Evolutionary conservation across 2,888 invertebrate genomes (phyloP).

Genomic region (Steinernema hermaphroditum): DNA sequence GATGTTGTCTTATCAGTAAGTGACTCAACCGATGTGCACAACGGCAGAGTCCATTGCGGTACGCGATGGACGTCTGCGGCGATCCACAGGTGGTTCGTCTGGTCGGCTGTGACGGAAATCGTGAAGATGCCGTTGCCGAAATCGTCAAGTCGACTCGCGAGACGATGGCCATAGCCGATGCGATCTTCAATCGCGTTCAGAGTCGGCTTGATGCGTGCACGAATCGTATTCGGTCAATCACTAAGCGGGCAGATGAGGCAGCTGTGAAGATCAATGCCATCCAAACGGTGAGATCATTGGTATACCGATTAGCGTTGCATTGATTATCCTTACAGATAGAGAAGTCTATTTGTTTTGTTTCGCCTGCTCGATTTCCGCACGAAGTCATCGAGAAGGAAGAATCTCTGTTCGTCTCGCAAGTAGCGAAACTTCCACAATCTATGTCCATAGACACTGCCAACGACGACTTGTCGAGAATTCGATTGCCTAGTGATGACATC

Average conservation of each 20-base stretch:
- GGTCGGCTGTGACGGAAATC: background rate
- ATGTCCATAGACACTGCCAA: background rate
- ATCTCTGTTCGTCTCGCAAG: background rate
- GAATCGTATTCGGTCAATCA: background rate
- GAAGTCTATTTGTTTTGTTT: background rate
- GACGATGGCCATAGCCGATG: constrained; percentile 3
- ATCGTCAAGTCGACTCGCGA: constrained; percentile 3
- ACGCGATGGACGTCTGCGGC: background rate
- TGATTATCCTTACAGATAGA: background rate
- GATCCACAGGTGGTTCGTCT: constrained; percentile 14
- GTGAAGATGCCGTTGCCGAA: background rate
- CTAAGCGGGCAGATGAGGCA: background rate
- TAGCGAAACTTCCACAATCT: background rate
- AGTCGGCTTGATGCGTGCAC: background rate
- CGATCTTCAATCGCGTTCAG: background rate
- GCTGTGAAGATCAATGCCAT: background rate
- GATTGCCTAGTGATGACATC: background rate
- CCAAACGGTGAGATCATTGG: background rate
- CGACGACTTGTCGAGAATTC: background rate
- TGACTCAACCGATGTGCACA: too few species aligned
- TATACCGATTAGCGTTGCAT: too few species aligned
- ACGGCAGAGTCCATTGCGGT: background rate
- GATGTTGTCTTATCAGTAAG: too few species aligned
- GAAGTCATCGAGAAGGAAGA: background rate
- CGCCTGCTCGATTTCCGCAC: background rate